Conservation (phyloP, 2,113 vertebrate species). For the Ammodramus savannarum region DNA sequence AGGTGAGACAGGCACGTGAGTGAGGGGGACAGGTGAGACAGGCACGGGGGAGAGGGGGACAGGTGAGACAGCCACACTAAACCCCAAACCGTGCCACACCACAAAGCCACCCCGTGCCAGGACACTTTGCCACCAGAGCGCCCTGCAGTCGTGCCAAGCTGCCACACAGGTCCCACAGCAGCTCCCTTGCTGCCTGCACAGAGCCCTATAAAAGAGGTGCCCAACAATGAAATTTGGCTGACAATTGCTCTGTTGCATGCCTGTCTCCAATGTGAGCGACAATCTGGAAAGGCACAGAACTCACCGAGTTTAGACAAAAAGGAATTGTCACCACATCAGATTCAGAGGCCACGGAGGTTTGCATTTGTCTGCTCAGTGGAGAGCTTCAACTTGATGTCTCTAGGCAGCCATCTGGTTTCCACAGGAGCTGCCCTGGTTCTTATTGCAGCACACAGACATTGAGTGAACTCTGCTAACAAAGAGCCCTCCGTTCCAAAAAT, state of each 20-base stretch:
- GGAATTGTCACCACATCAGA: neutral
- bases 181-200: neutral
- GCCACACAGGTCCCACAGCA: neutral
- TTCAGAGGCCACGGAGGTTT: neutral
- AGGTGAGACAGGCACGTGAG: no score
- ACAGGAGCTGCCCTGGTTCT: neutral
- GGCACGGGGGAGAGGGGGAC: neutral
- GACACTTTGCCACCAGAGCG: neutral
- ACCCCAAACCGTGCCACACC: rapidly evolving
- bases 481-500: neutral
- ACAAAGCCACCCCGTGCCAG: rapidly evolving
- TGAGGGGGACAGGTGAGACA: neutral
- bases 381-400: neutral
- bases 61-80: rapidly evolving
- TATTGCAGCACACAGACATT: rapidly evolving
- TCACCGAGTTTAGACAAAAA: neutral
- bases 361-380: neutral
- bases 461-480: neutral
- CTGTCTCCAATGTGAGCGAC: neutral
- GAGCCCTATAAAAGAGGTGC: neutral
- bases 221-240: neutral
- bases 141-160: neutral
- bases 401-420: neutral
- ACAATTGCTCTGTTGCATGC: neutral
- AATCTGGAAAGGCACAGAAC: neutral